Percentiles rank a stretch among this genome's conserved stretches.
Conservation (phyloP, 2,113 vertebrate species). For the Pionites leucogaster region DNA sequence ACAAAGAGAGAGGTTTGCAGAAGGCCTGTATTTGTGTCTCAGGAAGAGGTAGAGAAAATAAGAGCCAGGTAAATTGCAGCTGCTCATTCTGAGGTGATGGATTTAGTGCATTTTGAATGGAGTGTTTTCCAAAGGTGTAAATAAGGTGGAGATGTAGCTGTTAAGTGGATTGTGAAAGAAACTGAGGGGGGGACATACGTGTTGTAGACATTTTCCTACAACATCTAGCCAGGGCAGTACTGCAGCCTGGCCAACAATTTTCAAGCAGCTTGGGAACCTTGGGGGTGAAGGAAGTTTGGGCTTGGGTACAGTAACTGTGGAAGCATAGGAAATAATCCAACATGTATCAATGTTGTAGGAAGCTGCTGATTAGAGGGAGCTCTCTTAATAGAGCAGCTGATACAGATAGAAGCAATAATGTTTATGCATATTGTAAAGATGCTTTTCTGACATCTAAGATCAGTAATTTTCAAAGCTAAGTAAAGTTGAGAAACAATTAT, state of each 20-base stretch:
- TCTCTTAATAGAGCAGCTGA: not conserved
- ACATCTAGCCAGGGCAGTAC: not conserved
- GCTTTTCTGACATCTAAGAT: not conserved
- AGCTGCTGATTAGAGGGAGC: not conserved
- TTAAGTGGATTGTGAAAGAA: not conserved
- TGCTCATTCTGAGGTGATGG: not conserved
- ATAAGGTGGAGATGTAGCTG: not conserved
- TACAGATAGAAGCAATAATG: not conserved
- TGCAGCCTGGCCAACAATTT: not conserved
- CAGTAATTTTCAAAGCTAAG: not conserved
- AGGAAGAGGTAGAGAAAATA: slow-evolving; percentile 64
- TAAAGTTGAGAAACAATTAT: not conserved
- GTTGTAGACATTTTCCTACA: not conserved
- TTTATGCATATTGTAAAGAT: not conserved
- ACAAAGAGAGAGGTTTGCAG: slow-evolving; percentile 79
- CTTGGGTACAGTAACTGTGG: not conserved
- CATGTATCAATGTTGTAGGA: not conserved
- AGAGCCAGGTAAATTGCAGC: slow-evolving; percentile 53
- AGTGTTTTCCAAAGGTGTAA: not conserved
- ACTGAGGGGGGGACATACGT: not conserved
- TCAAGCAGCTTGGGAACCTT: not conserved
- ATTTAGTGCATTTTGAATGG: not conserved
- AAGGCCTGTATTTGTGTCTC: slow-evolving; percentile 83
- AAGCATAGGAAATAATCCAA: not conserved
- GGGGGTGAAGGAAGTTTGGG: not conserved